A percentile compares a stretch with the other conserved stretches of the same genome.
phyloP scores from a whole-genome alignment of 2,797 vertebrate genomes.

The Thunnus albacares region DNA sequence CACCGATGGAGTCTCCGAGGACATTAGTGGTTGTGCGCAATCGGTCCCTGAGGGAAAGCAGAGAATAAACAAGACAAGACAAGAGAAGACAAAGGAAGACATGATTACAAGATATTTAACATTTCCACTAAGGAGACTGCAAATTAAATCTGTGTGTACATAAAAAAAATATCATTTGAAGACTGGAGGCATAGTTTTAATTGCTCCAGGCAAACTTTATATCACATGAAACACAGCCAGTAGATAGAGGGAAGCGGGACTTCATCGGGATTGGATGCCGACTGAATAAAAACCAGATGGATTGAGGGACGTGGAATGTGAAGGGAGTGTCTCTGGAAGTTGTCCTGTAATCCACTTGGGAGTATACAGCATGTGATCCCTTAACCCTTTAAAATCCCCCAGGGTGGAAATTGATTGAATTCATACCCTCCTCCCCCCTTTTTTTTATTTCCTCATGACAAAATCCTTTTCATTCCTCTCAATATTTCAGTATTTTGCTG shows the following conservation, averaged over 20 bases:
- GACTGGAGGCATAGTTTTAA: slow-evolving; percentile 26
- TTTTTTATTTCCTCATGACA: slow-evolving; percentile 2
- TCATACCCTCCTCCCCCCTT: neutral
- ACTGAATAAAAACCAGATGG: slow-evolving; percentile 71
- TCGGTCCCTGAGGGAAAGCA: slow-evolving; percentile 88
- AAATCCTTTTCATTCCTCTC: neutral
- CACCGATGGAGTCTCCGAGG: slow-evolving; percentile 95
- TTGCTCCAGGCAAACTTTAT: neutral
- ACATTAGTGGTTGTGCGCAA: slow-evolving; percentile 96
- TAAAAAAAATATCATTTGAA: neutral
- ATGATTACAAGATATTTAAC: neutral
- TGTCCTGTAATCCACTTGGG: slow-evolving; percentile 24
- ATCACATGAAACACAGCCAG: slow-evolving; percentile 27
- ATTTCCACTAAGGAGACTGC: neutral
- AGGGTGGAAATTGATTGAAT: slow-evolving; percentile 13
- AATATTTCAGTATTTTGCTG: neutral
- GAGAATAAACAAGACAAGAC: neutral
- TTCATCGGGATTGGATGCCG: slow-evolving; percentile 30
- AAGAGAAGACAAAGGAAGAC: neutral
- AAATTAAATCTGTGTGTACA: slow-evolving; percentile 4
- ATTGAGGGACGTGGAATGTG: slow-evolving; percentile 57
- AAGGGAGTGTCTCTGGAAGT: slow-evolving; percentile 44
- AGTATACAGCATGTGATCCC: slow-evolving; percentile 8
- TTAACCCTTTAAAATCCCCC: neutral
- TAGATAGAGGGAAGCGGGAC: slow-evolving; percentile 13